These are phyloP conservation scores for Pachliopta kotzebuea DNA, from an alignment of 2,888 invertebrate genomes.

Conservation along the genomic window DNA sequence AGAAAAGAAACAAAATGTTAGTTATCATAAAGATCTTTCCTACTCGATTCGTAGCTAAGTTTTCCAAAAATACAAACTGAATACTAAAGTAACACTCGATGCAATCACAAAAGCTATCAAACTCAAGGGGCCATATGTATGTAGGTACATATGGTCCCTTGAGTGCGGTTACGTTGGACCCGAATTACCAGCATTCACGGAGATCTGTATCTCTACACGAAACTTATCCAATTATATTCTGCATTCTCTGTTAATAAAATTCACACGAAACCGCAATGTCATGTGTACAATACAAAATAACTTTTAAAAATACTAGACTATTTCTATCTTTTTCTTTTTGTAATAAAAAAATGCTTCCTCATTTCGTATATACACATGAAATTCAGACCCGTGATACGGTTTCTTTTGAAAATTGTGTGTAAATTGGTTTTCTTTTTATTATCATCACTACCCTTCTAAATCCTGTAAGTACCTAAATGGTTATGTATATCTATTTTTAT, in stretches of 20 bases:
- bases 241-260: slow-evolving; percentile 9
- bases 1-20: no score
- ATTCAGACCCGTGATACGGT: background rate
- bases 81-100: slow-evolving; percentile 3
- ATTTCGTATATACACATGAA: background rate
- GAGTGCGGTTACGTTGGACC: slow-evolving; percentile 2
- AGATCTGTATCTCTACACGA: slow-evolving; percentile 2
- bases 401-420: background rate
- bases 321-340: background rate
- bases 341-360: background rate
- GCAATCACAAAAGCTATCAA: slow-evolving; percentile 13
- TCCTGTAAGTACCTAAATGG: no score
- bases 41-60: background rate
- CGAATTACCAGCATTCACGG: background rate
- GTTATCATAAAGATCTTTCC: no score
- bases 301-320: background rate
- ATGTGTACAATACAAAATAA: background rate
- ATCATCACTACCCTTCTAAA: background rate
- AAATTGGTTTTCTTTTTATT: background rate
- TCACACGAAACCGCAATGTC: slow-evolving; percentile 3
- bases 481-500: no score
- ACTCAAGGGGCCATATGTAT: no score
- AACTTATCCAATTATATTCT: slow-evolving; percentile 13
- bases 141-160: slow-evolving; percentile 14
- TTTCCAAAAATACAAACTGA: background rate